phyloP scores from a whole-genome alignment of 2,797 vertebrate genomes.

The Syngnathus rostellatus region DNA sequence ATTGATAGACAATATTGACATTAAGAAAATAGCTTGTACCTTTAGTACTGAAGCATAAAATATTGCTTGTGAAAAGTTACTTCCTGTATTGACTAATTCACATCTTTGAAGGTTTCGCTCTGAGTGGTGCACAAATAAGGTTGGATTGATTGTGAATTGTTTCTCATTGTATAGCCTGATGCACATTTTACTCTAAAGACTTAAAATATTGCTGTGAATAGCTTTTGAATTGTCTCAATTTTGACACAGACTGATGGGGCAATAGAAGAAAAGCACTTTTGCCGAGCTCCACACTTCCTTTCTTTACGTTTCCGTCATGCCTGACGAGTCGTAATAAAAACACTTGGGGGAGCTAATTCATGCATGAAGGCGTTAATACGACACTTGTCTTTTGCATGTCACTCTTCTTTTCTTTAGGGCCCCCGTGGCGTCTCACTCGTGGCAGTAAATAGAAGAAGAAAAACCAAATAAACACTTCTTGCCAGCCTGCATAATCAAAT shows the following conservation, averaged over 20 bases:
- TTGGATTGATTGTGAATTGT: background rate
- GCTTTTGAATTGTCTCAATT: background rate
- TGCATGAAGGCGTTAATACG: conserved; percentile 2
- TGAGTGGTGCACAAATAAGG: no score
- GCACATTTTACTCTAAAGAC: background rate
- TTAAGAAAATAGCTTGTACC: background rate
- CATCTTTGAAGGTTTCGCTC: background rate
- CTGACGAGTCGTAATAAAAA: background rate
- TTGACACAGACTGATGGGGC: background rate
- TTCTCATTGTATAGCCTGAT: background rate
- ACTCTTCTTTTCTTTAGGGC: conserved; percentile 10
- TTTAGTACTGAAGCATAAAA: background rate
- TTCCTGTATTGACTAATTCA: background rate
- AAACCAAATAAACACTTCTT: background rate
- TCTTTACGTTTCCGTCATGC: background rate
- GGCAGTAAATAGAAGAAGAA: conserved; percentile 2
- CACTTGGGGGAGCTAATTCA: background rate
- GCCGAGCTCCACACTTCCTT: background rate
- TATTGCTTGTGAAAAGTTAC: background rate
- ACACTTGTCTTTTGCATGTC: conserved; percentile 35
- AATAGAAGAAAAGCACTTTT: background rate
- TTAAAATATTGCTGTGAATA: background rate
- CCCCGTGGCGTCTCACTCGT: background rate
- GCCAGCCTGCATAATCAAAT: background rate
- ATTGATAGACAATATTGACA: background rate